Evolutionary conservation across 2,797 vertebrate species (phyloP).

Genomic region (Tokudaia tokunoshimensis): DNA sequence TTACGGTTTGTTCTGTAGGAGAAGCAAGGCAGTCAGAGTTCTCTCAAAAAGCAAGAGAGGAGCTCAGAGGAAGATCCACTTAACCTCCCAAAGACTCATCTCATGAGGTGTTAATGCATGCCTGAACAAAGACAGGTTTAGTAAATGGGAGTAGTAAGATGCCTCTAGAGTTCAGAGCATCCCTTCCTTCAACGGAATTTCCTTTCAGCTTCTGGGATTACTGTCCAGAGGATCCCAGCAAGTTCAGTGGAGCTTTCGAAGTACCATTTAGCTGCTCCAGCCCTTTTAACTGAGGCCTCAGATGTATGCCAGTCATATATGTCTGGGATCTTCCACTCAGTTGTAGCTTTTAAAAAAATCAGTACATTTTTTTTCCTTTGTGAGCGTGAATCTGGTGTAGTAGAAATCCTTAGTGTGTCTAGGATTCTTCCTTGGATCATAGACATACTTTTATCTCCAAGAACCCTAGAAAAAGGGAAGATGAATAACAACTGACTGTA

Average conservation of each 20-base stretch:
- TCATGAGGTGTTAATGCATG: not conserved
- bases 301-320: not conserved
- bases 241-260: not conserved
- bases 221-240: not conserved
- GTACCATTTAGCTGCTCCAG: not conserved
- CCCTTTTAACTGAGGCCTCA: not conserved
- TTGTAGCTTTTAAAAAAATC: slow-evolving; percentile 5
- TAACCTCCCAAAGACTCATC: slow-evolving; percentile 29
- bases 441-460: not conserved
- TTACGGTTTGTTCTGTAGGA: not conserved
- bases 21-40: not conserved
- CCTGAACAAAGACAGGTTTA: slow-evolving; percentile 30
- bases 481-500: slow-evolving; percentile 28
- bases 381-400: not conserved
- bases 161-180: slow-evolving; percentile 27
- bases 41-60: slow-evolving; percentile 16
- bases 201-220: not conserved
- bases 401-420: slow-evolving; percentile 15
- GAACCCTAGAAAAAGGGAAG: not conserved
- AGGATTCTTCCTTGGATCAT: slow-evolving; percentile 17
- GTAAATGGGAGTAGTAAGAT: slow-evolving; percentile 43
- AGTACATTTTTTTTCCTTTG: not conserved
- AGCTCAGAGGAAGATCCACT: not conserved
- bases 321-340: not conserved
- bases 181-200: not conserved